phyloP scores from a whole-genome alignment of 2,113 vertebrate species.

The Perca flavescens region DNA sequence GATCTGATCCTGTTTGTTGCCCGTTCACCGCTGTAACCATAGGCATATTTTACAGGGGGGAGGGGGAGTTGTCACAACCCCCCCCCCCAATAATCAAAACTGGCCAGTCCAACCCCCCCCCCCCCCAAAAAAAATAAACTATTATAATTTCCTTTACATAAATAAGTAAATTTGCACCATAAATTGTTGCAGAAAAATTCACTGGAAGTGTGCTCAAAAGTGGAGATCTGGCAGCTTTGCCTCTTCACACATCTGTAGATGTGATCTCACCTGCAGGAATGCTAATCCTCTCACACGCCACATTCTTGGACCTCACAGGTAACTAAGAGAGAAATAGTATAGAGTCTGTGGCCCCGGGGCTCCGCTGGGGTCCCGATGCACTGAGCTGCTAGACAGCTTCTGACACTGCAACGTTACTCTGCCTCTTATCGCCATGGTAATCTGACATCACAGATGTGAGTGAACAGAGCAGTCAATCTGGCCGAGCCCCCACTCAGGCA shows the following conservation, averaged over 20 bases:
- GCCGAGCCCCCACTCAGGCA: not conserved
- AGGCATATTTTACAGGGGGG: no score
- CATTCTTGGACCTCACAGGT: constrained; percentile 32
- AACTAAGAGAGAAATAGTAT: constrained; percentile 16
- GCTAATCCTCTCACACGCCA: constrained; percentile 34
- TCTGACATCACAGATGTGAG: constrained; percentile 72
- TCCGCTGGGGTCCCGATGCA: constrained; percentile 6
- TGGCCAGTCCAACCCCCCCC: no score
- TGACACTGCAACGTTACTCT: constrained; percentile 26
- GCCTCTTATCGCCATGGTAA: constrained; percentile 53
- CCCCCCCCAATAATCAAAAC: no score
- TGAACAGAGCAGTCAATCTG: constrained; percentile 35
- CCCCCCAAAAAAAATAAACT: no score
- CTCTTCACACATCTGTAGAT: constrained; percentile 27
- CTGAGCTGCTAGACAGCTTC: not conserved
- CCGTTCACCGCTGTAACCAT: no score
- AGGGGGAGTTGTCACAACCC: no score
- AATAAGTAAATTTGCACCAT: no score
- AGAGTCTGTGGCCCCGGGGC: constrained; percentile 25
- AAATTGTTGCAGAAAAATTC: no score
- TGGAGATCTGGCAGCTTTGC: not conserved
- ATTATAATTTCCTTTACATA: no score
- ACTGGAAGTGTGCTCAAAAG: no score
- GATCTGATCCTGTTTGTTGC: no score
- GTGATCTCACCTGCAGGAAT: constrained; percentile 40